phyloP scores from a whole-genome alignment of 2,113 vertebrate genomes.

The Pantherophis guttatus region DNA sequence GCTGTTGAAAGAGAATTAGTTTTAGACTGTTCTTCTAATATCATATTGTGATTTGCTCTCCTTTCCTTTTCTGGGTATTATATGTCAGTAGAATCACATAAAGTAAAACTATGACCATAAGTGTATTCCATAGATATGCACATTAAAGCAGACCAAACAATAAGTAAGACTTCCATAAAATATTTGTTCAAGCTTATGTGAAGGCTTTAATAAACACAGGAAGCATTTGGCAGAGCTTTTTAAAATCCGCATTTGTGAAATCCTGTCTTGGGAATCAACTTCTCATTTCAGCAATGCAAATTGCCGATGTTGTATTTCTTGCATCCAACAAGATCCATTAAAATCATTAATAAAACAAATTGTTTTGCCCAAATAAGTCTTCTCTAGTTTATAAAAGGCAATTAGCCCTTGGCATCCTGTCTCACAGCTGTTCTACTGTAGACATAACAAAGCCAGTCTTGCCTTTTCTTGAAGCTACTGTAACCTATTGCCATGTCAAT shows the following conservation, averaged over 20 bases:
- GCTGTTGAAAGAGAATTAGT: background rate
- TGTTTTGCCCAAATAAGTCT: background rate
- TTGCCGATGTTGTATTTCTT: background rate
- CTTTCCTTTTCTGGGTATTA: background rate
- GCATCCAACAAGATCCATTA: background rate
- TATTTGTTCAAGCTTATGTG: background rate
- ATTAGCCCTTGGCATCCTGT: conserved; percentile 15
- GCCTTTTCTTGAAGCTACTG: background rate
- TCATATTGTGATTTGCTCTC: background rate
- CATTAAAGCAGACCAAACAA: background rate
- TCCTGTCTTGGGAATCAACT: background rate
- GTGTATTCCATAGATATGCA: background rate
- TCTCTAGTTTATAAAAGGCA: background rate
- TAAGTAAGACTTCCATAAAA: background rate
- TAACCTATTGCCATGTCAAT: background rate
- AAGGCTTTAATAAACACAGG: background rate
- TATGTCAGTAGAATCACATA: background rate
- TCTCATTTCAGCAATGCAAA: background rate
- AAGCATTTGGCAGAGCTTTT: background rate
- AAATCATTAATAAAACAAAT: conserved; percentile 27
- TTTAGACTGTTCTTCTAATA: background rate
- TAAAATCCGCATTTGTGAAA: background rate
- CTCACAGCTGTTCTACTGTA: background rate
- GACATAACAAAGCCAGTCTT: background rate
- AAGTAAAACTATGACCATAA: background rate